phyloP scores from a whole-genome alignment of 2,888 invertebrate genomes.

The Melieria picta region DNA sequence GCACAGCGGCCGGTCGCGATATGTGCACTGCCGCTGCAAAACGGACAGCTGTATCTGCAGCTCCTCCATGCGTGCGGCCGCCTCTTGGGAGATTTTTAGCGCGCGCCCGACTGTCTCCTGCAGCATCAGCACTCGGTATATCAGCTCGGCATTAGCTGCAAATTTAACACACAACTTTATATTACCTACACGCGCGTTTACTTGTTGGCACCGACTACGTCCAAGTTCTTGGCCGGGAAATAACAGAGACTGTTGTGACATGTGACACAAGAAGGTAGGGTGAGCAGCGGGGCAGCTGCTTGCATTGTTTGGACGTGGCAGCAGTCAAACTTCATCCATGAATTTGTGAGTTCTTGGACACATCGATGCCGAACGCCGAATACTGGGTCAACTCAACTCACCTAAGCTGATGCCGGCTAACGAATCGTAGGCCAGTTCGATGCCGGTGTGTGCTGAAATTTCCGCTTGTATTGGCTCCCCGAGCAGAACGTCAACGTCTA shows the following conservation, averaged over 20 bases:
- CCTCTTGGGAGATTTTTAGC: constrained; percentile 65
- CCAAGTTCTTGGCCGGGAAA: too few relatives aligned
- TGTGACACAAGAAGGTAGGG: too few relatives aligned
- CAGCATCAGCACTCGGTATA: constrained; percentile 64
- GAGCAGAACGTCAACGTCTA: constrained; percentile 76
- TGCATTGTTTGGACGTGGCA: too few relatives aligned
- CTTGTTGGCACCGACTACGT: too few relatives aligned
- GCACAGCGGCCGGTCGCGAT: constrained; percentile 78
- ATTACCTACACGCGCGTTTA: too few relatives aligned
- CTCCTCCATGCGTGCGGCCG: constrained; percentile 66
- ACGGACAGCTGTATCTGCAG: constrained; percentile 66
- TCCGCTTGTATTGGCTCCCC: constrained; percentile 82
- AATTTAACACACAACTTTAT: too few relatives aligned
- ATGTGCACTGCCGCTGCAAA: constrained; percentile 72
- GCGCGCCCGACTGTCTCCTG: constrained; percentile 65
- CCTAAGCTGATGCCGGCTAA: constrained; percentile 77
- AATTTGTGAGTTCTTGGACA: too few relatives aligned
- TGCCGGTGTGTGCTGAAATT: constrained; percentile 77
- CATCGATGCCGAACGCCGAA: too few relatives aligned
- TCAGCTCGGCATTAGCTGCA: constrained; percentile 64
- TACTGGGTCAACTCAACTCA: constrained; percentile 59
- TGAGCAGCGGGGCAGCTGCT: too few relatives aligned
- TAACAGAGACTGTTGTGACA: too few relatives aligned
- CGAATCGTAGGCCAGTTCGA: constrained; percentile 78
- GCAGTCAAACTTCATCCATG: too few relatives aligned